A percentile compares a stretch with the other conserved stretches of the same genome.
phyloP scores from a whole-genome alignment of 2,888 invertebrate genomes.

The Sphinx pinastri region DNA sequence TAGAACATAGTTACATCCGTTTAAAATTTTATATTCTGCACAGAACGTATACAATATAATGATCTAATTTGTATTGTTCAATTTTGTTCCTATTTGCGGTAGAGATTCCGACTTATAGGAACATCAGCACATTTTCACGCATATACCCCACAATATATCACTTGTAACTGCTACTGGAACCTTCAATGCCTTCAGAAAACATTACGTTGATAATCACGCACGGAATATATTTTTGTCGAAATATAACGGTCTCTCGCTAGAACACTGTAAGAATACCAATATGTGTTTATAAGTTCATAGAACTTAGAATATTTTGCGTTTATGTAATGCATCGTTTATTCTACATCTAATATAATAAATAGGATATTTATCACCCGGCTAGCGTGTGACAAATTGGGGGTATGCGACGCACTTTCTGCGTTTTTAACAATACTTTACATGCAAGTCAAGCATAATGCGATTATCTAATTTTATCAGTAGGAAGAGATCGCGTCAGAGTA shows the following conservation, averaged over 20 bases:
- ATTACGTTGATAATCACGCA: conserved; percentile 21
- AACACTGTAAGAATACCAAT: conserved; percentile 18
- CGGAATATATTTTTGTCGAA: conserved; percentile 17
- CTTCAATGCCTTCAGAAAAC: conserved; percentile 19
- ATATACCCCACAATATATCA: neutral
- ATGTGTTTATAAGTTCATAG: conserved; percentile 25
- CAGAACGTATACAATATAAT: neutral
- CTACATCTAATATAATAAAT: neutral
- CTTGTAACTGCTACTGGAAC: conserved; percentile 17
- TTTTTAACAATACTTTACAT: conserved; percentile 54
- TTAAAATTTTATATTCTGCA: neutral
- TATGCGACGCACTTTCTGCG: neutral
- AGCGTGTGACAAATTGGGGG: too few relatives aligned
- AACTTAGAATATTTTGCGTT: conserved; percentile 44
- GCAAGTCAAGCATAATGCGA: conserved; percentile 62
- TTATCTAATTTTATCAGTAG: conserved; percentile 74
- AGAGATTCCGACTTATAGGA: neutral
- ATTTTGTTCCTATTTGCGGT: neutral
- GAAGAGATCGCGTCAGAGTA: conserved; percentile 72
- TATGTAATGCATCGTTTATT: conserved; percentile 32
- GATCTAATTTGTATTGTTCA: conserved; percentile 6
- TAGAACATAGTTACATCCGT: too few relatives aligned
- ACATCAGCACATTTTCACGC: neutral
- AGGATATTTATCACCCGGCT: too few relatives aligned
- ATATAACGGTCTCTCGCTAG: conserved; percentile 12